phyloP scores from a whole-genome alignment of 2,113 vertebrate species.

The Oreochromis aureus region DNA sequence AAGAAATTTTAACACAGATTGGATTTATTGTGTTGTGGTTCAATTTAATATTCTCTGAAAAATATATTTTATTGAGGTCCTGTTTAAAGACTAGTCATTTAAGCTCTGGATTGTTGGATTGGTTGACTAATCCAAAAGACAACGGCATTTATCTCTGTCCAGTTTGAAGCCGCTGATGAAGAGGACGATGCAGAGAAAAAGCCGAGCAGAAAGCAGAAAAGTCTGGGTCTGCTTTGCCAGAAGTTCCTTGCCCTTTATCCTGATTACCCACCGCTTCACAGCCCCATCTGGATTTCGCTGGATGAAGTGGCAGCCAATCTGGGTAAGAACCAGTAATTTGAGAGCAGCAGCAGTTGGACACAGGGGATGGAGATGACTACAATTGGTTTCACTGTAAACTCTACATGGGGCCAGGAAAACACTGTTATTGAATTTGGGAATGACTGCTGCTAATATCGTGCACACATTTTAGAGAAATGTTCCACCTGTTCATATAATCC shows the following conservation, averaged over 20 bases:
- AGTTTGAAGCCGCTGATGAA: conserved; percentile 75
- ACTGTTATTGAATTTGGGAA: not conserved
- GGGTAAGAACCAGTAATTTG: conserved; percentile 65
- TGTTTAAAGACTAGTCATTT: not conserved
- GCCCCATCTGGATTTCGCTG: conserved; percentile 86
- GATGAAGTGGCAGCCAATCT: conserved; percentile 89
- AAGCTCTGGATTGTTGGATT: not conserved
- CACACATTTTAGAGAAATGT: not conserved
- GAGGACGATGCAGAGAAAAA: conserved; percentile 83
- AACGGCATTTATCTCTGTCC: not conserved
- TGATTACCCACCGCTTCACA: conserved; percentile 79
- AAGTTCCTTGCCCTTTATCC: conserved; percentile 94
- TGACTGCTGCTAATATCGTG: not conserved
- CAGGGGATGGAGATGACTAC: not conserved
- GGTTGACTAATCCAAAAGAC: not conserved
- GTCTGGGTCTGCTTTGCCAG: conserved; percentile 89
- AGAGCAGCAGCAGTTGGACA: not conserved
- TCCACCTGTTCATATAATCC: not conserved
- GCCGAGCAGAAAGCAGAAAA: conserved; percentile 94
- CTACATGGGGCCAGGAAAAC: not conserved
- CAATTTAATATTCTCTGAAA: fast-evolving
- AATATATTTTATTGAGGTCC: not conserved
- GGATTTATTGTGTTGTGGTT: not conserved
- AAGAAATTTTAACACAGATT: not conserved
- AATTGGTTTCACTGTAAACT: not conserved